Conservation (phyloP, 2,113 vertebrate species). For the Gavia stellata region DNA sequence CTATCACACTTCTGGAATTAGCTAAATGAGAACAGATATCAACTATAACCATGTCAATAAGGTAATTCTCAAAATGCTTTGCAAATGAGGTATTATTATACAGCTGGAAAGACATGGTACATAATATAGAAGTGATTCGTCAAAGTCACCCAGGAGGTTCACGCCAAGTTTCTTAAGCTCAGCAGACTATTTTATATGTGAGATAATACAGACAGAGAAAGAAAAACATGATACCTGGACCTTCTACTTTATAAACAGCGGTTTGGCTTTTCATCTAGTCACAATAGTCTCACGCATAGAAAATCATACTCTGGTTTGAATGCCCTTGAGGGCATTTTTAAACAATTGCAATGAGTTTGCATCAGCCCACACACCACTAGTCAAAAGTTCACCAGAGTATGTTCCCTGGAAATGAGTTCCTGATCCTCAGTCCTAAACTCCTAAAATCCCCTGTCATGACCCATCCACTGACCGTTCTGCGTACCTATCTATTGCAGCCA, state of each 20-base stretch:
- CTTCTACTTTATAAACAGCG: neutral
- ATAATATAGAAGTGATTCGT: neutral
- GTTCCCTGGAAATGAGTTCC: neutral
- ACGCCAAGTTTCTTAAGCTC: neutral
- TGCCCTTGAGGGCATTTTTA: neutral
- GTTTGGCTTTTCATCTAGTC: neutral
- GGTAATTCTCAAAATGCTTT: neutral
- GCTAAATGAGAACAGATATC: neutral
- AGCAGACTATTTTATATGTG: neutral
- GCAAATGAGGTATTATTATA: neutral
- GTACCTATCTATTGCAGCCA: neutral
- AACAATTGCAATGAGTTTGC: neutral
- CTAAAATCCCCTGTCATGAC: neutral
- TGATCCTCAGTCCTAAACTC: neutral
- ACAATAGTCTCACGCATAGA: neutral
- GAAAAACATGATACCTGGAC: neutral
- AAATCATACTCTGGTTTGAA: neutral
- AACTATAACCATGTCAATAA: neutral
- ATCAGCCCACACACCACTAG: neutral
- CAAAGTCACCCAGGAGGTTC: neutral
- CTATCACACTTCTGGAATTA: neutral
- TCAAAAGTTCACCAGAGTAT: neutral
- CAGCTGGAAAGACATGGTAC: neutral
- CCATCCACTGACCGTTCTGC: neutral
- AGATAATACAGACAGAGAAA: neutral